Base-by-base conservation (phyloP, 2,888 invertebrate species). In the Phlogophora meticulosa region DNA sequence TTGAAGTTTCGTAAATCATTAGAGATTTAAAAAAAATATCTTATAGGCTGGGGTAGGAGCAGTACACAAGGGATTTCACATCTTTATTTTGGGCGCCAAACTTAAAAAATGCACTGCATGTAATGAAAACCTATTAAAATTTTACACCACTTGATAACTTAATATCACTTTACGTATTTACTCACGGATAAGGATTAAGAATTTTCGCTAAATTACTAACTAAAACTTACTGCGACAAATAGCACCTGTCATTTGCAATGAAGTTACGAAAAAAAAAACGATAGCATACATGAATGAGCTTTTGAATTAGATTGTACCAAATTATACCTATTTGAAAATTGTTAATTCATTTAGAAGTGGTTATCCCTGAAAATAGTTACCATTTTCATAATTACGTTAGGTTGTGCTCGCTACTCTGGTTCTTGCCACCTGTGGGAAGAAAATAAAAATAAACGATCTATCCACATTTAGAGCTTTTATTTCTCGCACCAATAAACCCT, bases 281-380 rank as follows among this genome's bases (percentile, higher is more conserved):
- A 73, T 68, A 42, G 55, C 69, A 52, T 58, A 60, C 56, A 60
- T 68, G 67, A 67, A 64, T 60, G 69, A 69, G 62, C 81, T 73
- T 77, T 58, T 66, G 32, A 76, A 78, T 78, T 63, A 69, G 59
- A 69, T 52, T 79, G 65, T 75, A 79, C 67, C 57, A 64, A 68
- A 72, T 61, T 76, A 53, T 67, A 69, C 49, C 64, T 73, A 72
- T 80, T 78, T 68, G 63, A 66, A 73, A 76, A 82, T 78, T 81
- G 67, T 57, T 68, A 73, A 72, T 82, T 85, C 80, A 78, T 85
- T 85, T 88, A 91, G 90, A 90, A 88, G 91, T 93, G 91, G 85
- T 90, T 90, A 90, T 94, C 95, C 95, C 95, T 94, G 93, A 92
- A 89, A 93, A 94, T 94, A 95, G 95, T 95, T 95, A 95, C 95